Evolutionary conservation across 2,797 vertebrate genomes (phyloP), one percentile per base, ranked within the genome.

Genomic region (Coracias cyanogaster): DNA sequence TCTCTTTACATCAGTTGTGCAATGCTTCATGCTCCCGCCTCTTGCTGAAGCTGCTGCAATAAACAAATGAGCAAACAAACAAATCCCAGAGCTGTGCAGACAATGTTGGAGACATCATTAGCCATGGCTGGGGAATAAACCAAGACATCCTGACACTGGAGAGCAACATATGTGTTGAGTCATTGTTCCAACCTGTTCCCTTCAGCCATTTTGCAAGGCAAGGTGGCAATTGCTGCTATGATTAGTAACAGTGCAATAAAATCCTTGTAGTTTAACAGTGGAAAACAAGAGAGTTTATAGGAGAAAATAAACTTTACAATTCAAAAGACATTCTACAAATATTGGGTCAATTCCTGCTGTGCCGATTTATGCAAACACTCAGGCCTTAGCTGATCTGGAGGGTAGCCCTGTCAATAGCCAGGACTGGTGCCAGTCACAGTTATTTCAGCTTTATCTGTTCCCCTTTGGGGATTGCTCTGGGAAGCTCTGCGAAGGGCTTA

Each of bases 1-100:
- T 95, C 85, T 81, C 85, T 78, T 88, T 94, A 49, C 85, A 93
- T 90, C 94, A 86, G 55, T 73, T 45, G n/a, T 52, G 83, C 25
- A 41, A 90, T 81, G 94, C 82, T 83, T 94, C 85, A 67, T 11
- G 10, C 79, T 91, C 79, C 64, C 1, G 1, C 49, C 82, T 83
- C 79, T 55, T 67, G 84, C 85, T 54, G 90, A 86, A 83, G 87
- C 91, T 81, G 91, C 65, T 81, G 69, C 76, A 91, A 39, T 60
- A 92, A 90, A 86, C 57, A 83, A 91, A 72, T 58, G 58, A 70
- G 60, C 66, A 82, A 89, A 41, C 71, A 82, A 89, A 87, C 86
- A 93, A 92, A 90, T 86, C 80, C 85, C 90, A 65, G 90, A 65
- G 91, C 84, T 57, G 74, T 2, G 2, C 71, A n/a, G 71, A 51